Evolutionary conservation across 2,888 invertebrate species (phyloP), one percentile per base, ranked within the genome.

Genomic region (Pammene fasciana): DNA sequence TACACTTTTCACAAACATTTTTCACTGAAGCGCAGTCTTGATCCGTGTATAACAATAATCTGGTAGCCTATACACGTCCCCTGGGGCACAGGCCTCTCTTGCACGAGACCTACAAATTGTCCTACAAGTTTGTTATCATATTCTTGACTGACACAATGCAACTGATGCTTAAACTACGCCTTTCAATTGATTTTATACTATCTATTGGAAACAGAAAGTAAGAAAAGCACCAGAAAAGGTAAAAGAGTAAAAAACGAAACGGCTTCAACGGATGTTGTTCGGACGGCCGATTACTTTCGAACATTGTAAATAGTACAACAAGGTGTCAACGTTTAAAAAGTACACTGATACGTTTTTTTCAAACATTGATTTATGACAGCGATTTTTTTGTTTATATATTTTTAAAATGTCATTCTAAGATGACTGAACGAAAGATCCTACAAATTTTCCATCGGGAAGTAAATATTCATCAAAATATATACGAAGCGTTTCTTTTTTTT

Each of bases 151-250:
- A 72, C 80, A 57, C 73, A 73, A 77, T 75, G 74, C 73, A 75
- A 91, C 90, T 92, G 90, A 84, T 88, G 75, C 74, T 67, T 67
- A 13, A 34, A 43, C 57, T 65, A 68, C 74, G 74, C 76, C 76
- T 74, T 71, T 75, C 82, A 81, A 85, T 85, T 87, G 86, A 82
- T 90, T 92, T 86, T 92, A 92, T 92, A 92, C 83, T 75, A 73
- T 76, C 75, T 70, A 73, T 72, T 75, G 75, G 79, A 73, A 80
- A 82, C 79, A 88, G 84, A 88, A 84, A 84, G 78, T 75, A 79
- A 72, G 74, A 65, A 75, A 75, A 72, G 74, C 78, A 70, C 71
- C 76, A 79, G 82, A 81, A 84, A 85, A 81, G 75, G 80, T 78
- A 86, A 86, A 86, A 82, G 82, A 84, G 74, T 73, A 52, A 48